These are phyloP conservation scores for Chionoecetes opilio DNA, from an alignment of 1,140 invertebrate genomes.

Conservation along the genomic window DNA sequence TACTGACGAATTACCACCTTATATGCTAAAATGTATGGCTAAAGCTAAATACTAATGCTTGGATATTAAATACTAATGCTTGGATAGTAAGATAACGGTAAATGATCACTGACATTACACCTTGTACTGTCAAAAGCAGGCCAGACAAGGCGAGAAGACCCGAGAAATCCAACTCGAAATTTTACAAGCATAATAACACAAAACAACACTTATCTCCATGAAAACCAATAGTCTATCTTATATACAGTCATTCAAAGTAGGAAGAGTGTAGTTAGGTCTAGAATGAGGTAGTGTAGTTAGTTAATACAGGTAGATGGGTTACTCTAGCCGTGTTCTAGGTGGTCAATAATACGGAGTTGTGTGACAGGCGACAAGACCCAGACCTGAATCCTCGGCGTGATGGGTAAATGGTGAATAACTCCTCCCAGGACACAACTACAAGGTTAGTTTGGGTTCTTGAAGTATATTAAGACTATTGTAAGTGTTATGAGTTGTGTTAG, in stretches of 20 bases:
- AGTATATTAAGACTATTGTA: background rate
- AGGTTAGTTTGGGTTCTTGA: background rate
- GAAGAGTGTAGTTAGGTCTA: too few relatives aligned
- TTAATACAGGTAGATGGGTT: background rate
- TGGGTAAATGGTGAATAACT: background rate
- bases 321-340: background rate
- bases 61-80: too few relatives aligned
- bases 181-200: background rate
- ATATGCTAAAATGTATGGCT: too few relatives aligned
- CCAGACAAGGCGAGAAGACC: background rate
- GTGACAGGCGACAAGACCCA: background rate
- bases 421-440: background rate
- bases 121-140: background rate
- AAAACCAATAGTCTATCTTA: too few relatives aligned
- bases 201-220: background rate
- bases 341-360: background rate
- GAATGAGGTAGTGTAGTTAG: too few relatives aligned
- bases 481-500: background rate
- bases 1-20: too few relatives aligned
- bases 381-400: background rate
- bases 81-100: too few relatives aligned
- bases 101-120: background rate
- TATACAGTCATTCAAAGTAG: too few relatives aligned
- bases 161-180: background rate
- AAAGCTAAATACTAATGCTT: too few relatives aligned